Evolutionary conservation across 2,797 vertebrate species (phyloP).

Genomic region (Alauda arvensis): DNA sequence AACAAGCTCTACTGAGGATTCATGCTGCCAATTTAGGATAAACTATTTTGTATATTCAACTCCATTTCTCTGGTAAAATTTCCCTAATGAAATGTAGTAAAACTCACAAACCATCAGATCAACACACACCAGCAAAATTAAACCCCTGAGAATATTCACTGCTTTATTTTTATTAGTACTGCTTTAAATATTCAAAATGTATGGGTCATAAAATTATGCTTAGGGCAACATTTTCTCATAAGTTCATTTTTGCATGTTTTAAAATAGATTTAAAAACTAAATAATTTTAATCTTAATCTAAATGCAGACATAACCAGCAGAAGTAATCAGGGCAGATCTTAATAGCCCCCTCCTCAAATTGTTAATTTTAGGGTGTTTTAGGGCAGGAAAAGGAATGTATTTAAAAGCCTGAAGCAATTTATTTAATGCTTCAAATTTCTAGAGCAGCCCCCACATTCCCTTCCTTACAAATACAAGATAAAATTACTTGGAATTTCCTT

Average conservation of each 20-base stretch:
- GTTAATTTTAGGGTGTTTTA: conserved; percentile 25
- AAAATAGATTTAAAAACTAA: conserved; percentile 49
- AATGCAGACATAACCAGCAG: neutral
- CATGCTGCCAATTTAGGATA: conserved; percentile 60
- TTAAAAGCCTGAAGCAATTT: conserved; percentile 42
- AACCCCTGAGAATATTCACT: conserved; percentile 58
- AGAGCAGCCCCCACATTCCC: conserved; percentile 14
- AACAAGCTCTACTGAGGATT: conserved; percentile 56
- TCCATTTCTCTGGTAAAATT: conserved; percentile 56
- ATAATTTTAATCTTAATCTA: conserved; percentile 29
- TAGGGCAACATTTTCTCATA: conserved; percentile 60
- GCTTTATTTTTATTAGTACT: conserved; percentile 63
- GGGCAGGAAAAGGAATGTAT: conserved; percentile 20
- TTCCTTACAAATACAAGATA: conserved; percentile 37
- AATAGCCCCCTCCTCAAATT: neutral
- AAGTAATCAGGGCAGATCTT: neutral
- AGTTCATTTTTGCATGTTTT: conserved; percentile 63
- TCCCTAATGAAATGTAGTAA: conserved; percentile 69
- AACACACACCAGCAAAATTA: conserved; percentile 67
- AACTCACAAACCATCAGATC: conserved; percentile 68
- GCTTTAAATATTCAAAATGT: conserved; percentile 69
- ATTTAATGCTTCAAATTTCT: conserved; percentile 27
- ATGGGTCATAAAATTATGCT: conserved; percentile 69
- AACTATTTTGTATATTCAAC: conserved; percentile 61
- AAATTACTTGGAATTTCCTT: conserved; percentile 55